phyloP scores from a whole-genome alignment of 2,797 vertebrate species.

The Manis pentadactyla region DNA sequence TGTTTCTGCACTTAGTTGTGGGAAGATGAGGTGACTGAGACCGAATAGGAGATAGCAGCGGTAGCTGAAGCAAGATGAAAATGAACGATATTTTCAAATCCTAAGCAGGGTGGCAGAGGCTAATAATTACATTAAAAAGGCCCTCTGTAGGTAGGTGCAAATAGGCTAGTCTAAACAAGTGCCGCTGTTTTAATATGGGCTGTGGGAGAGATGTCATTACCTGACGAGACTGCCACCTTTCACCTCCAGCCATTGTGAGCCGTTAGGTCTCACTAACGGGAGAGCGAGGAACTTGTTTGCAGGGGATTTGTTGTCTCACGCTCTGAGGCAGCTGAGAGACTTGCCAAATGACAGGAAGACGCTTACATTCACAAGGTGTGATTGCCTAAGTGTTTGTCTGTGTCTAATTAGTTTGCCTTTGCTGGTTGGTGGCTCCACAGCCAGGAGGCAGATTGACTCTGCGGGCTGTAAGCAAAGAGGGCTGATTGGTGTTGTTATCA shows the following conservation, averaged over 20 bases:
- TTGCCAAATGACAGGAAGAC: conserved; percentile 95
- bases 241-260: conserved; percentile 91
- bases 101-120: conserved; percentile 88
- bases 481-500: conserved; percentile 93
- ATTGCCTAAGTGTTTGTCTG: conserved; percentile 95
- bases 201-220: conserved; percentile 89
- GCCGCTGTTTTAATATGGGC: conserved; percentile 88
- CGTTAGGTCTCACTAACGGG: conserved; percentile 92
- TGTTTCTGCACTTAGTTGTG: conserved; percentile 85
- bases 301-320: conserved; percentile 95
- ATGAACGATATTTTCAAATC: conserved; percentile 90
- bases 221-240: conserved; percentile 89
- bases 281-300: conserved; percentile 93
- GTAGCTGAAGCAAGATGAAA: conserved; percentile 89
- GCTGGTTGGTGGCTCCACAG: conserved; percentile 93
- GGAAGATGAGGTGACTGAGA: conserved; percentile 86
- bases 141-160: conserved; percentile 92
- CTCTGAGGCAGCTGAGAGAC: conserved; percentile 94
- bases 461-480: conserved; percentile 90
- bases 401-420: conserved; percentile 97
- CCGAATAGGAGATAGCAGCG: conserved; percentile 84
- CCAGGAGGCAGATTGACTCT: conserved; percentile 96
- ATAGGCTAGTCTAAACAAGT: conserved; percentile 92
- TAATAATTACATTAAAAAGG: conserved; percentile 93
- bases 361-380: conserved; percentile 93